Evolutionary conservation across 2,113 vertebrate genomes (phyloP).

Genomic region (Butastur rufipennis): DNA sequence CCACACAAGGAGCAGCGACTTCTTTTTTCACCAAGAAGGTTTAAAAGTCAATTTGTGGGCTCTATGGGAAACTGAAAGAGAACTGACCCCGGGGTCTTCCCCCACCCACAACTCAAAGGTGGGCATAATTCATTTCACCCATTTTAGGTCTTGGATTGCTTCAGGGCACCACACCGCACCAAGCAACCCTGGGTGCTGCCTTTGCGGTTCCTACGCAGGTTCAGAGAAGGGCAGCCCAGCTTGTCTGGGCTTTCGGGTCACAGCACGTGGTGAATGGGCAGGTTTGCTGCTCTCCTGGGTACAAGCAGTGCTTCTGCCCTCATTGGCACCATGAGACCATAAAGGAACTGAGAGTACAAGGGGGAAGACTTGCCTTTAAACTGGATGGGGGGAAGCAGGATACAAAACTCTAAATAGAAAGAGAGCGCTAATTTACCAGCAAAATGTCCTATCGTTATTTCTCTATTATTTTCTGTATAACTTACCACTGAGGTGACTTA

Average conservation of each 20-base stretch:
- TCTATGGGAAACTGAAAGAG: neutral
- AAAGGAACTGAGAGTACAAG: neutral
- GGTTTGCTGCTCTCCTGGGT: neutral
- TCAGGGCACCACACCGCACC: no score
- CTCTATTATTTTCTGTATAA: neutral
- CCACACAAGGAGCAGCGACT: fast-evolving
- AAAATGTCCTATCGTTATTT: neutral
- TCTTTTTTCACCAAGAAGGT: neutral
- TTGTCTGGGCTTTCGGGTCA: neutral
- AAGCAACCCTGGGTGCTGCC: neutral
- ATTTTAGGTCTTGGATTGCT: neutral
- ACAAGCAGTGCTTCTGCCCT: neutral
- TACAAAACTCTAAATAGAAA: neutral
- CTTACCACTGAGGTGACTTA: fast-evolving
- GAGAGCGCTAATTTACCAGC: neutral
- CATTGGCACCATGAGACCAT: fast-evolving
- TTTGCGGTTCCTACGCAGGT: fast-evolving
- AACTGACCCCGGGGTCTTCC: fast-evolving
- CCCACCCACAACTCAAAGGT: neutral
- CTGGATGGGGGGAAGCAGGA: neutral
- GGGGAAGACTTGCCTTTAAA: neutral
- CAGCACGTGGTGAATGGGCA: fast-evolving
- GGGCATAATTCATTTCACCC: neutral
- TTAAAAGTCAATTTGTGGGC: neutral
- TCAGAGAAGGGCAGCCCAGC: neutral